A percentile compares a stretch with the other conserved stretches of the same genome.
phyloP scores from a whole-genome alignment of 1,140 invertebrate species.

The Meloidogyne chitwoodi region DNA sequence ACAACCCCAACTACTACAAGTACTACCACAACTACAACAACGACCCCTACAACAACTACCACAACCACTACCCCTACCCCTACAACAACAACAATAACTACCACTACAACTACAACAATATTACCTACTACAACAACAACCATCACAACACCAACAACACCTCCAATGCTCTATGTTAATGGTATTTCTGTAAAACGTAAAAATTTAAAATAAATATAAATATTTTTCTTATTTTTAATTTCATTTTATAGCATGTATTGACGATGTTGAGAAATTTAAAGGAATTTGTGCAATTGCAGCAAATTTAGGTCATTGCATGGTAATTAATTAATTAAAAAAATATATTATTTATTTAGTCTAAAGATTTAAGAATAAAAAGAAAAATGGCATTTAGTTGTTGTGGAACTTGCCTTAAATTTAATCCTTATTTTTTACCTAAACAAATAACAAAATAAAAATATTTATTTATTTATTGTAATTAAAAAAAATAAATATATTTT shows the following conservation, averaged over 20 bases:
- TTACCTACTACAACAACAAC: background rate
- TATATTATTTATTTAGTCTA: background rate
- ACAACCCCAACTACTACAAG: background rate
- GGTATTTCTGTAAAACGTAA: background rate
- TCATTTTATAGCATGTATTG: background rate
- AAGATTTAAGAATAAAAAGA: background rate
- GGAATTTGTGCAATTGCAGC: background rate
- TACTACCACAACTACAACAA: background rate
- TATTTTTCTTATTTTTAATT: background rate
- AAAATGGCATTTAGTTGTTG: background rate
- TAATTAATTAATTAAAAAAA: background rate
- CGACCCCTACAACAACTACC: background rate
- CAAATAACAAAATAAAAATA: background rate
- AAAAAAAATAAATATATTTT: too few relatives aligned
- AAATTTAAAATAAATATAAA: background rate
- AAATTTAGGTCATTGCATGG: background rate
- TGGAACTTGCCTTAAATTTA: background rate
- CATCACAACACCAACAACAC: background rate
- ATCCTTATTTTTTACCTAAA: background rate
- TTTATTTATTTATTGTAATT: too few relatives aligned
- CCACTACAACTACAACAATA: background rate
- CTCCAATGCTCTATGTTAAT: background rate
- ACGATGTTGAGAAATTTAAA: background rate
- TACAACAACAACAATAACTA: background rate
- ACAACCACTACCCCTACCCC: background rate